phyloP scores from a whole-genome alignment of 1,140 invertebrate genomes.

The Holcopasites calliopsidis region DNA sequence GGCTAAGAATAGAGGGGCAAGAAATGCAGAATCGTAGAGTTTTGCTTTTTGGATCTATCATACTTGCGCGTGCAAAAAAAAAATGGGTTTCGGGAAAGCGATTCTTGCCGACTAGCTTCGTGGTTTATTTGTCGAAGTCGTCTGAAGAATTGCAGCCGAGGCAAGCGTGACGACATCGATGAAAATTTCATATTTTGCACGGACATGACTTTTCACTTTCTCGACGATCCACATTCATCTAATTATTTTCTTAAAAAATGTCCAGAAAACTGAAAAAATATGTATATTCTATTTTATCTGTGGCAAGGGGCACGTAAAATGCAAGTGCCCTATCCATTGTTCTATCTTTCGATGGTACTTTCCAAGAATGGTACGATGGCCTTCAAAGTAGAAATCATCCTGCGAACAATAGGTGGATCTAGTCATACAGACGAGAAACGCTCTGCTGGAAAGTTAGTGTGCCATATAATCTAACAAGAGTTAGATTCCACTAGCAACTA shows the following conservation, averaged over 20 bases:
- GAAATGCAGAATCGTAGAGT: conserved; percentile 33
- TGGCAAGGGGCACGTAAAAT: too few species aligned
- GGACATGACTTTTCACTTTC: not conserved
- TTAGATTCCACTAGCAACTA: too few species aligned
- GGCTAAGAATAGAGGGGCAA: conserved; percentile 36
- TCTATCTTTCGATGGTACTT: not conserved
- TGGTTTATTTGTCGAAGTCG: not conserved
- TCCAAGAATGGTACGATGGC: conserved; percentile 20
- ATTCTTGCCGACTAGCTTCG: not conserved
- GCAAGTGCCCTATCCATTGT: not conserved
- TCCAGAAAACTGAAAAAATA: too few species aligned
- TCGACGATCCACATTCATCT: not conserved
- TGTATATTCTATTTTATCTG: too few species aligned
- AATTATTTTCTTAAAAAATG: too few species aligned
- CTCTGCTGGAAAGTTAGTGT: too few species aligned
- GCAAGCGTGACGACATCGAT: not conserved
- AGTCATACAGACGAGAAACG: conserved; percentile 5
- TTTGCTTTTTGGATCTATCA: conserved; percentile 11
- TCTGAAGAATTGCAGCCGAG: not conserved
- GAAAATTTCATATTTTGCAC: not conserved
- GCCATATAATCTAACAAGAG: too few species aligned
- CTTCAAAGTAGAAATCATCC: conserved; percentile 22
- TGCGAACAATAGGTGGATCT: conserved; percentile 40
- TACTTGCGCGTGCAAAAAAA: not conserved
- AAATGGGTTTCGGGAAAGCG: not conserved